Conservation (phyloP, 2,888 invertebrate species). For the Rotaria sp. region DNA sequence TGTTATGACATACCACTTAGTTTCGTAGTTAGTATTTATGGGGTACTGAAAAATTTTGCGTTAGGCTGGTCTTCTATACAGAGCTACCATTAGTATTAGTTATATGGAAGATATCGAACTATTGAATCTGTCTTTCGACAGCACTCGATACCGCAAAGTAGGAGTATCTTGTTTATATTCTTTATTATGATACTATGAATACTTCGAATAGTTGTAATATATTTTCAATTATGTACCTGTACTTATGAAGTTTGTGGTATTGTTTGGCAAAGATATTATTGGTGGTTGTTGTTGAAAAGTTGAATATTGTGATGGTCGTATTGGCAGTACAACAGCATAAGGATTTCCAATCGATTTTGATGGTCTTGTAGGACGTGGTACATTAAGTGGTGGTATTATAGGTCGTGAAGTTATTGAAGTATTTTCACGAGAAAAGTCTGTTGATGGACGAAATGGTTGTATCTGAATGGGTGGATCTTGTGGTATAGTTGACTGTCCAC, state of each 20-base stretch:
- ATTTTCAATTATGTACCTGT: background rate
- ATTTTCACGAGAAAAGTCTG: background rate
- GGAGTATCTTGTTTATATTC: too few species aligned
- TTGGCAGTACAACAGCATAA: background rate
- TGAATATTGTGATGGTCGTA: background rate
- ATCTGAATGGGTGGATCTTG: background rate
- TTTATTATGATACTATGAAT: too few species aligned
- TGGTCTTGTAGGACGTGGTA: background rate
- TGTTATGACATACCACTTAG: too few species aligned
- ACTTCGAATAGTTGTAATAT: too few species aligned
- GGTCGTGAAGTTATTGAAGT: background rate
- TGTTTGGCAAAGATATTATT: background rate
- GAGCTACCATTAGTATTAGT: too few species aligned
- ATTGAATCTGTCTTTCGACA: too few species aligned
- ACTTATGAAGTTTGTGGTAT: background rate
- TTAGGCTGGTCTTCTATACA: too few species aligned
- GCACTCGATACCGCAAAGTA: too few species aligned
- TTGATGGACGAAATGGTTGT: background rate
- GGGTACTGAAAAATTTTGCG: too few species aligned
- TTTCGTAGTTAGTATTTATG: too few species aligned
- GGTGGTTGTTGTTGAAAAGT: background rate
- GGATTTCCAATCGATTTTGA: background rate
- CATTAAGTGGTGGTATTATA: background rate
- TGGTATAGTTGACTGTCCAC: background rate
- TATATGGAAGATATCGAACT: too few species aligned